Base-by-base conservation (phyloP, 2,113 vertebrate species). In the Epinephelus moara region DNA sequence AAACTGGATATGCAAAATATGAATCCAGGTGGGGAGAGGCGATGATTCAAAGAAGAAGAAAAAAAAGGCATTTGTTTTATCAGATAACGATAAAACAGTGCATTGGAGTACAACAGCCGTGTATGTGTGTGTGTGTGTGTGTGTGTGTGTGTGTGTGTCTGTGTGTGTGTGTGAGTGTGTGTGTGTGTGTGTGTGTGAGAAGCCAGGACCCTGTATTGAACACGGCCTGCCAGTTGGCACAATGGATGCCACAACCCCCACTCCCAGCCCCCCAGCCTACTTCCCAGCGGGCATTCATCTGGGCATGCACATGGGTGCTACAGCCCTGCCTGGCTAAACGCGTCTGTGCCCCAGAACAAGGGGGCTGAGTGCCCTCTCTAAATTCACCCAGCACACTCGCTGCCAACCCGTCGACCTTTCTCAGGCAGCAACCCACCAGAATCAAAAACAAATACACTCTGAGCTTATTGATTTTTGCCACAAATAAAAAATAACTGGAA, bases 271-370 rank as follows among this genome's bases (percentile, higher is more conserved):
- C 42, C 81, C 84, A 86, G 81, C 90, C 86, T 86, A 83, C 78
- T 93, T 91, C 93, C 91, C 92, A 91, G 91, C 89, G 86, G 93
- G 90, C 90, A 94, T 95, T 94, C 91, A 95, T 92, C 90, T 94
- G 91, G 91, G 90, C 93, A 93, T 91, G 87, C 93, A 94, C 92
- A 89, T 91, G 91, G 93, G 93, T 91, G 92, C 91, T 90, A 77
- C 68, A 63, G 91, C 81, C 76, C 90, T 85, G 91, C 85, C 82
- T 86, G 91, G 91, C 90, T 93, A 83, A 90, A 89, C 85, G 78
- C 88, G 81, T 85, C 86, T 91, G 81, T 90, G 75, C 88, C 90
- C 90, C 90, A 73, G 88, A 94, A 94, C 90, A 93, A 88, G 82
- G 86, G 91, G 82, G 92, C 80, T 80, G 86, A 87, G 82, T 86